Conservation (phyloP, 2,888 invertebrate genomes). For the Meiosimyza decipiens region DNA sequence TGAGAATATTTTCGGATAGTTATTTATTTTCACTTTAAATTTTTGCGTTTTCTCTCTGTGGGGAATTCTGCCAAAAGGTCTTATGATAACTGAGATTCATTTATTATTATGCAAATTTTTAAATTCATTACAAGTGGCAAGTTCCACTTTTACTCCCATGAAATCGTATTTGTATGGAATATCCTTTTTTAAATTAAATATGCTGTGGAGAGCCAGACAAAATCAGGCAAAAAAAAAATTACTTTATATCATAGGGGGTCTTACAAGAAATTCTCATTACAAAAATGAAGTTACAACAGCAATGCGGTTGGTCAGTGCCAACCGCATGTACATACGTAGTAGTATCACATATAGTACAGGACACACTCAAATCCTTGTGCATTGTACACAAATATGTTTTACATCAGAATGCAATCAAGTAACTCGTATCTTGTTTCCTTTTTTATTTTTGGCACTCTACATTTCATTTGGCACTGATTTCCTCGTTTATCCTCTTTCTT, state of each 20-base stretch:
- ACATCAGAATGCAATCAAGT: slow-evolving; percentile 35
- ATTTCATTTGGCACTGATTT: neutral
- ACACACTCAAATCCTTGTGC: slow-evolving; percentile 1
- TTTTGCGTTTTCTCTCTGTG: too few relatives aligned
- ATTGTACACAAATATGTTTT: slow-evolving; percentile 10
- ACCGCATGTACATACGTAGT: neutral
- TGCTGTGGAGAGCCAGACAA: too few relatives aligned
- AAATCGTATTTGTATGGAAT: too few relatives aligned
- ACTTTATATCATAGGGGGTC: neutral
- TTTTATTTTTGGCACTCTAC: slow-evolving; percentile 1
- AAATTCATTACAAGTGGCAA: too few relatives aligned
- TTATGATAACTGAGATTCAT: too few relatives aligned
- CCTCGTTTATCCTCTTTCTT: neutral
- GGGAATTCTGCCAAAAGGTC: too few relatives aligned
- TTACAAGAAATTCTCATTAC: neutral
- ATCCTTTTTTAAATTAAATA: too few relatives aligned
- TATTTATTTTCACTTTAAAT: too few relatives aligned
- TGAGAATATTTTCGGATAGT: too few relatives aligned
- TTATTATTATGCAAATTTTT: too few relatives aligned
- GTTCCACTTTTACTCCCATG: too few relatives aligned
- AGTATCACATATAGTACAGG: neutral
- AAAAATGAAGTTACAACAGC: slow-evolving; percentile 1
- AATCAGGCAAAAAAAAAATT: neutral
- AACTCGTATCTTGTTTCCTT: neutral
- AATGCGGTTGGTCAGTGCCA: slow-evolving; percentile 17